Evolutionary conservation across 2,113 vertebrate species (phyloP), one percentile per base, ranked within the genome.

Genomic region (Callipepla californica): DNA sequence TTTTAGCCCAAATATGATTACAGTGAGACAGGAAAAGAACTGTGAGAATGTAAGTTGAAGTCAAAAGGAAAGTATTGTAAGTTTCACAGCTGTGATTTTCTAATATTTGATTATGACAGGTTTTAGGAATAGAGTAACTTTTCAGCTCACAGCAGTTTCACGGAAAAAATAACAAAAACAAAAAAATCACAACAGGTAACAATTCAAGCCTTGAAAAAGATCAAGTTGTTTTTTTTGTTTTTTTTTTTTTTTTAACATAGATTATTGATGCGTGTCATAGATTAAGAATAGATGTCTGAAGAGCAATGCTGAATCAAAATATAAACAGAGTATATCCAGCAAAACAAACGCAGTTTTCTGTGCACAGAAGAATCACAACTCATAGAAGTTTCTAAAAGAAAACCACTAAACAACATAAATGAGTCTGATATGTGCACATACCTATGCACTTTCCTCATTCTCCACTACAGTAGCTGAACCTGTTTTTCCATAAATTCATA

Each of bases 391-490:
- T 58, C 9, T 66, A 58, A 83, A 77, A 28, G 7, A 58, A 11
- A 80, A 53, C 2, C 2, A 66, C 17, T 59, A 53, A 65, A 36
- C 11, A 23, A n/a, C 20, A 40, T 59, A 45, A 45, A 58, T 32
- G 14, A 15, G 16, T 45, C 26, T 75, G 23, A 80, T 76, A 47
- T 22, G 23, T 14, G 20, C 11, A 65, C 3, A 3, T 34, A 74
- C 8, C 15, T 44, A 40, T 1, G 1, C 25, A 36, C 7, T 80
- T 50, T n/a, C 22, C n/a, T 48, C 40, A 30, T 69, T 76, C 25
- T 61, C 9, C 0, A 0, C 36, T 44, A 69, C 3, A 2, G 34
- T 2, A 66, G 45, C 32, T 38, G 40, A 83, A 69, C 6, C 18
- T 22, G 26, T 22, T 28, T 44, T 74, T 74, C 22, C 16, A 62